Evolutionary conservation across 2,888 invertebrate genomes (phyloP).

Genomic region (Neoscelio sp.): DNA sequence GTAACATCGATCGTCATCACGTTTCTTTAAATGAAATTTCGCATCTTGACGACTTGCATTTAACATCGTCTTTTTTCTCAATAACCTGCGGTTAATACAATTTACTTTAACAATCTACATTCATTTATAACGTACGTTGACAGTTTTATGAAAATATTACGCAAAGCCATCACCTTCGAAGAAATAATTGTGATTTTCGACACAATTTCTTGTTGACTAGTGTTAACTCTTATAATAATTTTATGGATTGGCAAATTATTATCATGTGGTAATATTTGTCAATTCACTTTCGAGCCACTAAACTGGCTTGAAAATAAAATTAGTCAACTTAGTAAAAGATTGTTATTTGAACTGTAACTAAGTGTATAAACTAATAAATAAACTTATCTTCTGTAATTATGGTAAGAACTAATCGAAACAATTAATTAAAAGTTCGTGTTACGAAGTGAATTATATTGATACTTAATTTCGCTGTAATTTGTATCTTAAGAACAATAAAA

Average conservation of each 20-base stretch:
- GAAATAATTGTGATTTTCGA: conserved; percentile 13
- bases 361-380: background rate
- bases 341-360: no score
- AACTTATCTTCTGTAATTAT: background rate
- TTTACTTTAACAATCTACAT: conserved; percentile 24
- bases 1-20: conserved; percentile 63
- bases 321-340: no score
- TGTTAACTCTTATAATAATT: background rate
- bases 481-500: background rate
- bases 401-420: background rate
- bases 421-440: background rate
- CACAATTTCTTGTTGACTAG: background rate
- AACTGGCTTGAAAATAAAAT: no score
- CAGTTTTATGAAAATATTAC: conserved; percentile 30
- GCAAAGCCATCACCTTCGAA: background rate
- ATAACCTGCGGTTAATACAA: conserved; percentile 34
- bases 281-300: background rate
- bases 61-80: conserved; percentile 28
- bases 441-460: background rate
- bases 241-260: background rate
- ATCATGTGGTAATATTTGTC: background rate
- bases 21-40: conserved; percentile 61
- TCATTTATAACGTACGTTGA: conserved; percentile 31
- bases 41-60: conserved; percentile 32
- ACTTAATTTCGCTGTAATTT: background rate